phyloP scores from a whole-genome alignment of 2,888 invertebrate genomes.

The Nysson spinosus region DNA sequence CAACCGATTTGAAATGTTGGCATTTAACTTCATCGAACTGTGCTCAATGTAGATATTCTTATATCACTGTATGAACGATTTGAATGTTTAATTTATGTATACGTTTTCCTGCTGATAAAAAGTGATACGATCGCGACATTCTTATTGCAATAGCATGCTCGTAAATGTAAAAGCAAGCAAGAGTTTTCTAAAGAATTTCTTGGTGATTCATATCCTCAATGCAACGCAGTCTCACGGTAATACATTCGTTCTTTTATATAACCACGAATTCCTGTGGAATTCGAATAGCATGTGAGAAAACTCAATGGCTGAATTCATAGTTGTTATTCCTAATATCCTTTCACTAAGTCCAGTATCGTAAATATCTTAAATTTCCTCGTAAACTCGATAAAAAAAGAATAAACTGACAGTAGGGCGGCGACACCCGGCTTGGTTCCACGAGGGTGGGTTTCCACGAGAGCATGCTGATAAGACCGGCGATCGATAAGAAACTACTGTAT shows the following conservation, averaged over 20 bases:
- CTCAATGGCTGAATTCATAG: no score
- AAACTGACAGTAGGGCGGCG: constrained; percentile 47
- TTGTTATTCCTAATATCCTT: no score
- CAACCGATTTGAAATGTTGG: constrained; percentile 26
- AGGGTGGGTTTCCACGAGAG: constrained; percentile 56
- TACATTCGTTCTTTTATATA: no score
- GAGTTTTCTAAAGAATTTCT: no score
- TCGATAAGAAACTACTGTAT: constrained; percentile 57
- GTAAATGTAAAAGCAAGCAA: no score
- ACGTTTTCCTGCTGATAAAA: background rate
- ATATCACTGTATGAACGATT: background rate
- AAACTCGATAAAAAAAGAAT: constrained; percentile 10
- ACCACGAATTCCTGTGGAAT: no score
- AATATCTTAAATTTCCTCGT: background rate
- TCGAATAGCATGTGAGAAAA: no score
- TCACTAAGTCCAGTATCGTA: background rate
- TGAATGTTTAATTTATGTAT: background rate
- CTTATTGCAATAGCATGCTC: no score
- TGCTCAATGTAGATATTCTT: background rate
- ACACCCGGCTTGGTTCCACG: constrained; percentile 50
- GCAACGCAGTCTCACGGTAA: no score
- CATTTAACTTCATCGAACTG: background rate
- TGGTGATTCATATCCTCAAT: background rate
- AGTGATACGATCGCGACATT: background rate
- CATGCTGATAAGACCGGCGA: constrained; percentile 60